Evolutionary conservation across 2,888 invertebrate species (phyloP).

Genomic region (Neria commutata): DNA sequence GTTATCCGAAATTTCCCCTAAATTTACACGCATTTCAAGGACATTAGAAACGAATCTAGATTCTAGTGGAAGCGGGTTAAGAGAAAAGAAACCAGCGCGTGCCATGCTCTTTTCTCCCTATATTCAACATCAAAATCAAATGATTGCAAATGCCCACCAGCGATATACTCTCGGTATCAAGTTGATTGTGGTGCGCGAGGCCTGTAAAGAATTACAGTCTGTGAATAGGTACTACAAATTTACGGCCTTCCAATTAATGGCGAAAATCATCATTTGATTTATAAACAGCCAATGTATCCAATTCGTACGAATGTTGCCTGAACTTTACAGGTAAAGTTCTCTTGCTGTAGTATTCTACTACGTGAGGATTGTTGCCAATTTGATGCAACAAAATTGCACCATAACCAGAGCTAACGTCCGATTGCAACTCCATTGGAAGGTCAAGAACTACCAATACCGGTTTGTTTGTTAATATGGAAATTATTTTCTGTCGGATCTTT

Average conservation of each 20-base stretch:
- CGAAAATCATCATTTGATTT: constrained; percentile 32
- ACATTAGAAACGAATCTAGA: neutral
- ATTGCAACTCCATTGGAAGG: constrained; percentile 20
- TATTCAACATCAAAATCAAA: constrained; percentile 11
- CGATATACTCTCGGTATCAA: constrained; percentile 6
- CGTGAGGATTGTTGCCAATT: constrained; percentile 1
- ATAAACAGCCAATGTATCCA: constrained; percentile 34
- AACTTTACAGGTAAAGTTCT: constrained; percentile 21
- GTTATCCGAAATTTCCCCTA: neutral
- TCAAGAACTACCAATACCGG: constrained; percentile 22
- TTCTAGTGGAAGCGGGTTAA: neutral
- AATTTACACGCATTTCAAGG: neutral
- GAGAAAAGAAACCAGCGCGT: neutral
- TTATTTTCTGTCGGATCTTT: neutral
- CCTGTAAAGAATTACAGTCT: constrained; percentile 2
- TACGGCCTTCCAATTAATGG: constrained; percentile 29
- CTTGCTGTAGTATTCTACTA: constrained; percentile 24
- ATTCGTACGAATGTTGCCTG: constrained; percentile 28
- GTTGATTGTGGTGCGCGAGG: neutral
- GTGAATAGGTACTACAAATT: neutral
- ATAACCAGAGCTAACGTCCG: constrained; percentile 20
- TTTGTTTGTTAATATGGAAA: neutral
- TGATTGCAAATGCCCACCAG: constrained; percentile 9
- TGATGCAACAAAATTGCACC: neutral
- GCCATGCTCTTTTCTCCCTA: neutral